Percentiles rank a stretch among this genome's conserved stretches.
These are phyloP conservation scores for Philypnodon macrostomus DNA, from an alignment of 2,797 vertebrate genomes.

Conservation along the genomic window DNA sequence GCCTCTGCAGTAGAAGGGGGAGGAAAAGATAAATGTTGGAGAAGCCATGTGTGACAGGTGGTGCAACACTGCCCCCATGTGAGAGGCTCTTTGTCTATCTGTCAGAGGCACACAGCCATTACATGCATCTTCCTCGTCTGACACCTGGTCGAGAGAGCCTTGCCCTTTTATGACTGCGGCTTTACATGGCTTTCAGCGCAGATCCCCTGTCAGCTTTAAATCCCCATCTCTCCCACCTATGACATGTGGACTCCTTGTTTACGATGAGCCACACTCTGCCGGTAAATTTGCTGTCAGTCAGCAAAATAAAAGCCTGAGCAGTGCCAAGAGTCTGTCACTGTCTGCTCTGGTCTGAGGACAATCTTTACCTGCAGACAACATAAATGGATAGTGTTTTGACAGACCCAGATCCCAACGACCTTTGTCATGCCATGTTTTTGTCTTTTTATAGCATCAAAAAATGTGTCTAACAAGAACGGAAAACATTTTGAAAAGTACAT, in stretches of 20 bases:
- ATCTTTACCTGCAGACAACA: conserved; percentile 14
- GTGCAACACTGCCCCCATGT: conserved; percentile 80
- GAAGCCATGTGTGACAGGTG: conserved; percentile 31
- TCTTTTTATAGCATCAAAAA: conserved; percentile 61
- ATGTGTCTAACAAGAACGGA: conserved; percentile 15
- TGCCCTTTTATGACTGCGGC: conserved; percentile 37
- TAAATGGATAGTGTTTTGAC: conserved; percentile 23
- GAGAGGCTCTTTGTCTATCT: conserved; percentile 31
- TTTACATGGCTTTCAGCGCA: conserved; percentile 41
- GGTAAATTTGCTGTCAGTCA: conserved; percentile 54
- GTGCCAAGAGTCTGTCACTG: conserved; percentile 26
- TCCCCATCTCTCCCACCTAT: conserved; percentile 37
- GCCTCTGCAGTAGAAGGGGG: conserved; percentile 35
- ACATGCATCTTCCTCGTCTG: conserved; percentile 39
- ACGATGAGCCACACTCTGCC: conserved; percentile 20
- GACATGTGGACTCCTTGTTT: conserved; percentile 46
- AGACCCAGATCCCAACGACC: conserved; percentile 43
- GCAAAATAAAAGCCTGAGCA: conserved; percentile 48
- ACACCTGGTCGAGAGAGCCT: conserved; percentile 26
- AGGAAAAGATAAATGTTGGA: conserved; percentile 9
- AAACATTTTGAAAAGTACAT: no score
- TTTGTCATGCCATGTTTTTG: conserved; percentile 59
- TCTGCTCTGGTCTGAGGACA: conserved; percentile 11
- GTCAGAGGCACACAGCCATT: conserved; percentile 32
- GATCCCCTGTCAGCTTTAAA: conserved; percentile 50